Percentiles rank a stretch among this genome's conserved stretches.
Conservation (phyloP, 2,113 vertebrate genomes). For the Ammodytes marinus region DNA sequence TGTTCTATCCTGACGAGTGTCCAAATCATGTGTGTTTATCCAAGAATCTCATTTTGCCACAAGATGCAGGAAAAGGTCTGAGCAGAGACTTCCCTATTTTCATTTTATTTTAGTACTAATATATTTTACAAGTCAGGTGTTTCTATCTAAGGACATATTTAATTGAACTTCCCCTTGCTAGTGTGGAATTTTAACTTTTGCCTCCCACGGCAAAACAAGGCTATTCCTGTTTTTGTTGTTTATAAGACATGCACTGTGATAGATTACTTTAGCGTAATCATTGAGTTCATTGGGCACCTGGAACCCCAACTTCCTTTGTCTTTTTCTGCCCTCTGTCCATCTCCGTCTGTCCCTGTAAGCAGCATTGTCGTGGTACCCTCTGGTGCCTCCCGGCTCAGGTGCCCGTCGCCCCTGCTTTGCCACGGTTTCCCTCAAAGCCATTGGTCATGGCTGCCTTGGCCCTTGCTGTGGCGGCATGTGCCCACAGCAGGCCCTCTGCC, state of each 20-base stretch:
- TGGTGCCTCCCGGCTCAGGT: constrained; percentile 92
- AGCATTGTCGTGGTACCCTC: constrained; percentile 51
- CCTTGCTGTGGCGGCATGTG: constrained; percentile 96
- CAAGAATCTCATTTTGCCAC: neutral
- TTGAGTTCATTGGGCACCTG: neutral
- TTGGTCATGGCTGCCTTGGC: constrained; percentile 93
- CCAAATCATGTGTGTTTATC: neutral
- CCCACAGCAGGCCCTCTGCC: constrained; percentile 89
- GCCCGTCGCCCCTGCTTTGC: constrained; percentile 89
- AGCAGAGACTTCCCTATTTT: neutral
- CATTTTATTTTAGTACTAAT: too few species aligned
- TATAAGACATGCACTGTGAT: neutral
- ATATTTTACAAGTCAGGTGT: too few species aligned
- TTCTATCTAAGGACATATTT: neutral
- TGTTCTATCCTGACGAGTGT: neutral
- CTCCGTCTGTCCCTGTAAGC: constrained; percentile 55
- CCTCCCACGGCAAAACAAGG: neutral
- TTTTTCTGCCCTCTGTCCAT: constrained; percentile 36
- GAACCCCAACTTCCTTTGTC: constrained; percentile 30
- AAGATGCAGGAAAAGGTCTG: neutral
- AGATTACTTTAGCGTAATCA: neutral
- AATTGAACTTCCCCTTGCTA: neutral
- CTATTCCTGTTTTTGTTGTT: neutral
- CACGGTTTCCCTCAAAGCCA: constrained; percentile 91
- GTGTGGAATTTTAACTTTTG: neutral